A percentile compares a stretch with the other conserved stretches of the same genome.
phyloP scores from a whole-genome alignment of 2,888 invertebrate species.

The Siphonodentalium dalli region DNA sequence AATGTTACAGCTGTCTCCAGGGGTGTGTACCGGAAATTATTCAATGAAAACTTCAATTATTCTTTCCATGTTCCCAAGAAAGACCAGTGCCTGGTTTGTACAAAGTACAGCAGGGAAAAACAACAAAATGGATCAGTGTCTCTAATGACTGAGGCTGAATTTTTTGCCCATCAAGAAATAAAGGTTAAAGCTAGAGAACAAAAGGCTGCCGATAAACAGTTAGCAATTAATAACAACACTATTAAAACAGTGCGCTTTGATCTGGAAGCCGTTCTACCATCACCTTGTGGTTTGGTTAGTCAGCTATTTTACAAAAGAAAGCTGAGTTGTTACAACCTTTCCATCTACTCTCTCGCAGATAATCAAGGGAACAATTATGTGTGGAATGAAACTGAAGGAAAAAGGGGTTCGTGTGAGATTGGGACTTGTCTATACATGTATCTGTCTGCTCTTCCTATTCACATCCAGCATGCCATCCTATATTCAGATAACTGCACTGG shows the following conservation, averaged over 20 bases:
- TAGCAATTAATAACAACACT: too few relatives aligned
- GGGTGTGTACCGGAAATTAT: conserved; percentile 6
- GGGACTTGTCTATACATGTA: conserved; percentile 1
- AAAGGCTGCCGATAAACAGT: too few relatives aligned
- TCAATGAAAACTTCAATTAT: conserved; percentile 7
- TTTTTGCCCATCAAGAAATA: too few relatives aligned
- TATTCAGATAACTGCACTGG: conserved; percentile 11
- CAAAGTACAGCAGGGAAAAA: too few relatives aligned
- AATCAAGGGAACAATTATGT: conserved; percentile 7
- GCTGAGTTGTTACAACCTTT: not conserved
- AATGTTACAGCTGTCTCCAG: not conserved
- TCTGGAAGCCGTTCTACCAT: not conserved
- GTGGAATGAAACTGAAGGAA: conserved; percentile 15
- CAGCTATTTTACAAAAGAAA: conserved; percentile 4
- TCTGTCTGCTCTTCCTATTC: conserved; percentile 3
- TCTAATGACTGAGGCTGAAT: too few relatives aligned
- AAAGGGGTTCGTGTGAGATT: conserved; percentile 11
- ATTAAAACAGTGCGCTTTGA: too few relatives aligned
- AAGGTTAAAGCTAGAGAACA: too few relatives aligned
- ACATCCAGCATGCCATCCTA: conserved; percentile 1
- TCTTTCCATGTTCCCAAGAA: conserved; percentile 8
- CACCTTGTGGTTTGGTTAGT: conserved; percentile 3
- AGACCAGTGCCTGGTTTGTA: conserved; percentile 4
- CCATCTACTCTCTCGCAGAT: conserved; percentile 5
- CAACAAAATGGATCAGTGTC: too few relatives aligned